Evolutionary conservation across 2,113 vertebrate genomes (phyloP).

Genomic region (Gobiocypris rarus): DNA sequence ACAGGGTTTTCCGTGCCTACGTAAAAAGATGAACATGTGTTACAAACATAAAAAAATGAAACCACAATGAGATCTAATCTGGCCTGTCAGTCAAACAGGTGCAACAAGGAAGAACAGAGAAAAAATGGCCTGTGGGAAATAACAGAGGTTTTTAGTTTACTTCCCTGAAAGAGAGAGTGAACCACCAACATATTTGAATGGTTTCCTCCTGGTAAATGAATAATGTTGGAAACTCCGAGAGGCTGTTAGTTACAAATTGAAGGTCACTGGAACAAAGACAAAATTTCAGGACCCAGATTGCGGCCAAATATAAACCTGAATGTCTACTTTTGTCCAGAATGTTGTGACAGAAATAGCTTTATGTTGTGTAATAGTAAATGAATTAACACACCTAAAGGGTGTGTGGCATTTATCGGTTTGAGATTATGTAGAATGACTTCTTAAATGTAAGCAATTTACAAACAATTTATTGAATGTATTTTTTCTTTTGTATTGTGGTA

Average conservation of each 20-base stretch:
- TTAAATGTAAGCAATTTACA: too few relatives aligned
- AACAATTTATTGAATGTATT: too few relatives aligned
- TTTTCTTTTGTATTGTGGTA: too few relatives aligned
- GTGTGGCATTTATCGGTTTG: neutral
- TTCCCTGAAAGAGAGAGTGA: conserved; percentile 21
- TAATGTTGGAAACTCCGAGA: conserved; percentile 27
- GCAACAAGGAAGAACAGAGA: conserved; percentile 25
- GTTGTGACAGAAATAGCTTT: neutral
- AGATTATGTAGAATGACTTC: too few relatives aligned
- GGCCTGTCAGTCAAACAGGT: neutral
- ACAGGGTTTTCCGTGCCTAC: conserved; percentile 8
- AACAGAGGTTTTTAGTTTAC: neutral
- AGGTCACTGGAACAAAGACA: conserved; percentile 9
- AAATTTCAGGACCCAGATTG: neutral
- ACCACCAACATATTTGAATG: neutral
- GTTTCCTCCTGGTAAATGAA: conserved; percentile 8
- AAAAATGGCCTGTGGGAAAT: conserved; percentile 8
- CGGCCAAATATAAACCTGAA: neutral
- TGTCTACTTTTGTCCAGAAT: too few relatives aligned
- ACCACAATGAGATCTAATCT: neutral
- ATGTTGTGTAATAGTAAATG: neutral
- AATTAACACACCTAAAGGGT: neutral
- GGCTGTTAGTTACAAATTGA: neutral
- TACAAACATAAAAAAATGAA: neutral
- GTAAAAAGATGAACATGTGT: neutral